These are phyloP conservation scores for Champsocephalus esox DNA, from an alignment of 2,797 vertebrate genomes.

Conservation along the genomic window DNA sequence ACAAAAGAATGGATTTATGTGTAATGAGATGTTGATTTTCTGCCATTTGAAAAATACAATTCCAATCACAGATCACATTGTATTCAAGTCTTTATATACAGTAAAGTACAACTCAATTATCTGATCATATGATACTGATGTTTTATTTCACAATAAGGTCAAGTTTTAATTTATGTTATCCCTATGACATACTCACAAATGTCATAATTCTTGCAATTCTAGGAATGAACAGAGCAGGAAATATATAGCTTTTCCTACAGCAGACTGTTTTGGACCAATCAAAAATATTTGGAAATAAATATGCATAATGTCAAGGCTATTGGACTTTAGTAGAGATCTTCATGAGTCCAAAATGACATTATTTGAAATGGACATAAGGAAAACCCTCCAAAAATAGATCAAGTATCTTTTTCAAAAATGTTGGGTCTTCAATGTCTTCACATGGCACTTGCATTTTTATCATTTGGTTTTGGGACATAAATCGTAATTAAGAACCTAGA, in stretches of 20 bases:
- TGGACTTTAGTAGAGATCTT: conserved; percentile 7
- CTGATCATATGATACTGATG: neutral
- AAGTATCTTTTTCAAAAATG: too few species aligned
- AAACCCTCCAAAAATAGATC: neutral
- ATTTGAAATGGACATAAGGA: neutral
- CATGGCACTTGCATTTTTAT: too few species aligned
- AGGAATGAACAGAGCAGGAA: neutral
- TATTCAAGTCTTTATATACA: conserved; percentile 44
- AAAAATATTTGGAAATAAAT: neutral
- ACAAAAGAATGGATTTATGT: neutral
- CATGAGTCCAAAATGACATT: neutral
- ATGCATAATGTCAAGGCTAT: neutral
- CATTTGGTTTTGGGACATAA: too few species aligned
- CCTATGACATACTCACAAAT: neutral
- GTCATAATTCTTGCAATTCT: conserved; percentile 20
- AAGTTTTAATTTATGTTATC: neutral
- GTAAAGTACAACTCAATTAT: conserved; percentile 17
- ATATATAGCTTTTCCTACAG: neutral
- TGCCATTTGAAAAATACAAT: conserved; percentile 21
- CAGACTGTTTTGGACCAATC: conserved; percentile 14
- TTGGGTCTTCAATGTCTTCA: neutral
- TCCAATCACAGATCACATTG: conserved; percentile 16
- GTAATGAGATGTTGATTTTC: conserved; percentile 21
- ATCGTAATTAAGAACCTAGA: too few species aligned
- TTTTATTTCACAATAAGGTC: conserved; percentile 12